Percentiles rank a stretch among this genome's conserved stretches.
Conservation (phyloP, 1,140 invertebrate genomes). For the Aphaenogaster ashmeadi region DNA sequence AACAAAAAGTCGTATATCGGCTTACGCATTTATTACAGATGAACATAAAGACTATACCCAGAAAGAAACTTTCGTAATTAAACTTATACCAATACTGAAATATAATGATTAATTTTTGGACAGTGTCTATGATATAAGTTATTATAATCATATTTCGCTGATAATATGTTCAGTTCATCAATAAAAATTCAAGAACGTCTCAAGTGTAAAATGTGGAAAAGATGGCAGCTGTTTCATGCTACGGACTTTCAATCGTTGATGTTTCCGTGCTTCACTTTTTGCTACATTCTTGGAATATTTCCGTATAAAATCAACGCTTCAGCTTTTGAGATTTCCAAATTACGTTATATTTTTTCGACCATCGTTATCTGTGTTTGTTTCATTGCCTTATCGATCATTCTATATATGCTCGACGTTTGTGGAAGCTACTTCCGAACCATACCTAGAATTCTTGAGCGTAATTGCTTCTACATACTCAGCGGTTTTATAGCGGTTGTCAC, state of each 20-base stretch:
- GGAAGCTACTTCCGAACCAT: no score
- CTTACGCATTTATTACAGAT: no score
- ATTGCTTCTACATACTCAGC: conserved; percentile 55
- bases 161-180: not conserved
- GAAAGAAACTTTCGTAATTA: no score
- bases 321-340: not conserved
- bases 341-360: not conserved
- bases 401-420: no score
- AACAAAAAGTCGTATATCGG: no score
- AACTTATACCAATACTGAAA: no score
- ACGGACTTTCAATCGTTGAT: conserved; percentile 1
- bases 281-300: not conserved
- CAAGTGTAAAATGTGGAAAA: not conserved
- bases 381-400: not conserved
- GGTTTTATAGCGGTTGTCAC: conserved; percentile 17
- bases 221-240: not conserved
- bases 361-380: not conserved
- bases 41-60: no score
- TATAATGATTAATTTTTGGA: no score
- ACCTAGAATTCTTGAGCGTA: not conserved
- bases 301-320: not conserved
- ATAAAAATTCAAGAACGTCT: not conserved
- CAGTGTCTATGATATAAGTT: no score
- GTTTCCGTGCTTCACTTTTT: conserved; percentile 3
- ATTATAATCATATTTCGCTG: no score